phyloP scores from a whole-genome alignment of 2,113 vertebrate genomes.

The Microtus richardsoni region DNA sequence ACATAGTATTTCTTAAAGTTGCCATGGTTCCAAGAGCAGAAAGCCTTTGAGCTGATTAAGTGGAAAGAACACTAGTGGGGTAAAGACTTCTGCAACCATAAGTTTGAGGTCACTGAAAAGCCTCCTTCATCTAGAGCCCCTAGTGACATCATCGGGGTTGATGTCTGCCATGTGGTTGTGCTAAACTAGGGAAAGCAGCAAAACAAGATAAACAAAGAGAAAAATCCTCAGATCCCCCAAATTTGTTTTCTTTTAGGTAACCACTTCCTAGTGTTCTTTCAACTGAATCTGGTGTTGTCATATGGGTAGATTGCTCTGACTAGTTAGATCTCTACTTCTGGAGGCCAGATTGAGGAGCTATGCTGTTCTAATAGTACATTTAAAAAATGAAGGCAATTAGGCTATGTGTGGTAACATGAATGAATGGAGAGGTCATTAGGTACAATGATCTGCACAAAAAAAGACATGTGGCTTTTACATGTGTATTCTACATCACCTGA shows the following conservation, averaged over 20 bases:
- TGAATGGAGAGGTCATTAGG: background rate
- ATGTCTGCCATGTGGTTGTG: background rate
- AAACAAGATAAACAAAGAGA: background rate
- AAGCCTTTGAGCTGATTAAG: background rate
- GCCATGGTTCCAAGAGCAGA: background rate
- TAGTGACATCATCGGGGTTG: background rate
- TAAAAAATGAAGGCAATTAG: background rate
- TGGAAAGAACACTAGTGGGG: background rate
- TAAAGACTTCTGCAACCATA: background rate
- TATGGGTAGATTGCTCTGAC: background rate
- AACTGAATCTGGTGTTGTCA: background rate
- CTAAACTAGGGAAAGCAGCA: background rate
- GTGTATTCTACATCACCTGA: background rate
- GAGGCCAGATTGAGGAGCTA: background rate
- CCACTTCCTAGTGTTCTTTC: background rate
- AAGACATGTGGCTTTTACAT: background rate
- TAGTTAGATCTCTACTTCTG: background rate
- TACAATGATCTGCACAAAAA: background rate
- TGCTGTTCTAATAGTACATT: background rate
- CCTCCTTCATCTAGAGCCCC: background rate
- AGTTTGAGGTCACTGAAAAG: background rate
- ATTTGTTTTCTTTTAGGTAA: background rate
- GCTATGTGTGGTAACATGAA: background rate
- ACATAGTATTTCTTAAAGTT: background rate
- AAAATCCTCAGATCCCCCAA: background rate